Evolutionary conservation across 2,113 vertebrate genomes (phyloP).

Genomic region (Myotis lucifugus): DNA sequence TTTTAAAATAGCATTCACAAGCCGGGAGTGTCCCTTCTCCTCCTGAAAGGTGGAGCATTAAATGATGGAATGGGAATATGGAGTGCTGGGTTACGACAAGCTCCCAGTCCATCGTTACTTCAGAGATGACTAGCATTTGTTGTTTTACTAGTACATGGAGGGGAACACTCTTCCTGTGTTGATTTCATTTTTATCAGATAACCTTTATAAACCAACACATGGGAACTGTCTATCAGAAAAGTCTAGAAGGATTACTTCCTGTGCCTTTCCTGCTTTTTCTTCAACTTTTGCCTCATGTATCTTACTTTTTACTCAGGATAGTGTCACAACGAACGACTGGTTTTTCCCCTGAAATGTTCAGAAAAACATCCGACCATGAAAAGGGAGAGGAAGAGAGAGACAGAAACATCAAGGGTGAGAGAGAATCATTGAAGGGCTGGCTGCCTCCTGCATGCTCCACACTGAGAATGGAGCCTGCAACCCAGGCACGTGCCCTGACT

Average conservation of each 20-base stretch:
- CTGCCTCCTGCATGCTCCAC: too few relatives aligned
- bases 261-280: neutral
- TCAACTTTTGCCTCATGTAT: neutral
- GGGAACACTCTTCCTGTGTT: neutral
- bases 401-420: too few relatives aligned
- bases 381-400: neutral
- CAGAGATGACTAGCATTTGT: neutral
- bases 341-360: neutral
- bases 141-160: neutral
- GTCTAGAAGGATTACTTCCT: neutral
- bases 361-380: conserved; percentile 12
- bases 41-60: neutral
- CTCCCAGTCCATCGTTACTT: neutral
- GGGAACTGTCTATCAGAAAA: neutral
- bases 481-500: too few relatives aligned
- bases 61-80: neutral
- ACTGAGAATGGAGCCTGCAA: too few relatives aligned
- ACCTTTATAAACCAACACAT: neutral
- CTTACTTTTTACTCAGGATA: neutral
- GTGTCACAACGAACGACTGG: neutral
- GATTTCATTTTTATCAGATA: neutral
- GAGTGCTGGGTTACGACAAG: neutral
- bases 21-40: neutral
- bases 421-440: too few relatives aligned
- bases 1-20: neutral